A percentile compares a stretch with the other conserved stretches of the same genome.
Evolutionary conservation across 2,113 vertebrate genomes (phyloP).

Genomic region (Atrichornis clamosus): DNA sequence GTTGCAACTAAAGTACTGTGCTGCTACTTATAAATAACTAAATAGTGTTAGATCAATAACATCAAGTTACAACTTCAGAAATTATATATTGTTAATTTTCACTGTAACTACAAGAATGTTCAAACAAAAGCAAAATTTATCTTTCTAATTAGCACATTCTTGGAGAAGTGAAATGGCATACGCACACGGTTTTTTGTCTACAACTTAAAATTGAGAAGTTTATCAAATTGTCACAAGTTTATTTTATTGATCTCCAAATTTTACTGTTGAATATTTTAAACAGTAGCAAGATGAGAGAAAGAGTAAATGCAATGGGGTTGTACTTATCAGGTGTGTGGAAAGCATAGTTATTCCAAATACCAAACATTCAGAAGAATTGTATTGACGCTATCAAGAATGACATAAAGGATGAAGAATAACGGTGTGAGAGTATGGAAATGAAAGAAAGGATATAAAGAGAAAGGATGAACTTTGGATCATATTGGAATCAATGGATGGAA

Average conservation of each 20-base stretch:
- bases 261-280: not conserved
- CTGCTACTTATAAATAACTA: not conserved
- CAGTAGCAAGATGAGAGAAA: not conserved
- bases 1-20: slow-evolving; percentile 13
- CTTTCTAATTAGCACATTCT: not conserved
- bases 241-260: not conserved
- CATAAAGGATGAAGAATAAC: not conserved
- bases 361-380: not conserved
- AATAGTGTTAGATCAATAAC: not conserved
- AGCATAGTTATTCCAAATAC: not conserved
- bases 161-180: not conserved
- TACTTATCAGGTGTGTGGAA: not conserved
- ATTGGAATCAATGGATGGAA: not conserved
- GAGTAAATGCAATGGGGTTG: not conserved
- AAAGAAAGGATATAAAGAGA: not conserved
- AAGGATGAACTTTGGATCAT: not conserved
- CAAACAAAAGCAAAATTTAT: not conserved
- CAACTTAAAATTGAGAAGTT: not conserved
- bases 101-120: not conserved
- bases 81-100: not conserved
- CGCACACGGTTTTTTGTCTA: not conserved
- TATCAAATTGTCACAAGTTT: not conserved
- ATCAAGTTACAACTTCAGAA: not conserved
- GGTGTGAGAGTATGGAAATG: not conserved
- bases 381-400: not conserved